A percentile compares a stretch with the other conserved stretches of the same genome.
phyloP scores from a whole-genome alignment of 2,888 invertebrate genomes.

The Hylaea fasciaria region DNA sequence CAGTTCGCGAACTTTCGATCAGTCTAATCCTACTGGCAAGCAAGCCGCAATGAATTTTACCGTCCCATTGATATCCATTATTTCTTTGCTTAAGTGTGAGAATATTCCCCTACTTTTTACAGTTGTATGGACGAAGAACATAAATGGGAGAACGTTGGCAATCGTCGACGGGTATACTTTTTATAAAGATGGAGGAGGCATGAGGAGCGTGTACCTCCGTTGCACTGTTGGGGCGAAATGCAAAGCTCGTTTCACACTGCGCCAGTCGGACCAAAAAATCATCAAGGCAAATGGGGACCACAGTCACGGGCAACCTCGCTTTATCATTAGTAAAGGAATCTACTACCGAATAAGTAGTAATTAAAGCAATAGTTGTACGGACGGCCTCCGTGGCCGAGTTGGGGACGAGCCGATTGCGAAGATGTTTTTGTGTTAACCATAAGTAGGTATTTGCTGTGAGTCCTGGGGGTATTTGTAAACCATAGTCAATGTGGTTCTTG shows the following conservation, averaged over 20 bases:
- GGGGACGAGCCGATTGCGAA: too few species aligned
- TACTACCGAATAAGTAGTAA: conserved; percentile 28
- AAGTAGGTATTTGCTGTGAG: too few species aligned
- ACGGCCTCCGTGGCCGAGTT: too few species aligned
- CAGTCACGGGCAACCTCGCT: conserved; percentile 36
- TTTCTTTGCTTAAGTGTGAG: too few species aligned
- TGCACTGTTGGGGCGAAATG: conserved; percentile 38
- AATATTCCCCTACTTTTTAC: conserved; percentile 1
- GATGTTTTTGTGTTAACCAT: too few species aligned
- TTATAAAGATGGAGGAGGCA: conserved; percentile 4
- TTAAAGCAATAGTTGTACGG: too few species aligned
- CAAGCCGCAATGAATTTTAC: too few species aligned
- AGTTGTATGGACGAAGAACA: conserved; percentile 24
- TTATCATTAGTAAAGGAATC: conserved; percentile 37
- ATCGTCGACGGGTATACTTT: conserved; percentile 21
- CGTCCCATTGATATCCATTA: too few species aligned
- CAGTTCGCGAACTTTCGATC: too few species aligned
- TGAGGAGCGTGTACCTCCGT: conserved; percentile 33
- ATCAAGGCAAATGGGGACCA: conserved; percentile 21
- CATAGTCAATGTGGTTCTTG: too few species aligned
- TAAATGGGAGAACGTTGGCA: conserved; percentile 5
- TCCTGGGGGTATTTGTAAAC: too few species aligned
- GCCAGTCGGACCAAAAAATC: background rate
- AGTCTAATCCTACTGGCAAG: too few species aligned
- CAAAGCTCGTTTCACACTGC: background rate